These are phyloP conservation scores for Malurus splendens DNA, from an alignment of 2,797 vertebrate genomes.

Conservation along the genomic window DNA sequence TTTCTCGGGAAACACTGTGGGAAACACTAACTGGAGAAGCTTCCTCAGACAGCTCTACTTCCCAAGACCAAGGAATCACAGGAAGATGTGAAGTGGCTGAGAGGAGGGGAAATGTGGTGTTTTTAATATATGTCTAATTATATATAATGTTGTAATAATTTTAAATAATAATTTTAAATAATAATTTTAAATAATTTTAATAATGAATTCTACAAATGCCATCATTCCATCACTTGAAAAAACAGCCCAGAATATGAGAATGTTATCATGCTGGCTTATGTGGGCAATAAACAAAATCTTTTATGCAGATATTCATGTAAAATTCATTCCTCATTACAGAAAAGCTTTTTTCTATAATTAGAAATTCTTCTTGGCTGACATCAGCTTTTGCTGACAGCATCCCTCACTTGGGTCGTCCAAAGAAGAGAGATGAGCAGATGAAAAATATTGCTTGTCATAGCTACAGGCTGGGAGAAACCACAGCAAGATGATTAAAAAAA, in stretches of 20 bases:
- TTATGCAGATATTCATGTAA: neutral
- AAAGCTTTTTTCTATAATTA: neutral
- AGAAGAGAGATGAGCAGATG: neutral
- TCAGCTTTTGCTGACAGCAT: neutral
- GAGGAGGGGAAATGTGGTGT: neutral
- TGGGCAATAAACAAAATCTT: neutral
- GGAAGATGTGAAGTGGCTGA: neutral
- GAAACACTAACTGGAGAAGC: neutral
- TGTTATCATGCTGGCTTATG: neutral
- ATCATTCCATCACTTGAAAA: neutral
- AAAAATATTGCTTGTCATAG: neutral
- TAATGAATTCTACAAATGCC: neutral
- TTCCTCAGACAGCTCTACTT: neutral
- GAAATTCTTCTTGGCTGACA: neutral
- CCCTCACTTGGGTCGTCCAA: neutral
- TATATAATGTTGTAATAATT: neutral
- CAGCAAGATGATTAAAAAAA: fast-evolving
- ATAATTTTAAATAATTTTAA: neutral
- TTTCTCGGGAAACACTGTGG: neutral
- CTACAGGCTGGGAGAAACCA: neutral
- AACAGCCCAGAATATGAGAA: neutral
- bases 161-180: neutral
- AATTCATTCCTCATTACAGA: neutral
- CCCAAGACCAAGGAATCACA: neutral
- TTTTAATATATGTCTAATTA: neutral